Evolutionary conservation across 1,140 invertebrate species (phyloP).

Genomic region (Anthonomus grandis): DNA sequence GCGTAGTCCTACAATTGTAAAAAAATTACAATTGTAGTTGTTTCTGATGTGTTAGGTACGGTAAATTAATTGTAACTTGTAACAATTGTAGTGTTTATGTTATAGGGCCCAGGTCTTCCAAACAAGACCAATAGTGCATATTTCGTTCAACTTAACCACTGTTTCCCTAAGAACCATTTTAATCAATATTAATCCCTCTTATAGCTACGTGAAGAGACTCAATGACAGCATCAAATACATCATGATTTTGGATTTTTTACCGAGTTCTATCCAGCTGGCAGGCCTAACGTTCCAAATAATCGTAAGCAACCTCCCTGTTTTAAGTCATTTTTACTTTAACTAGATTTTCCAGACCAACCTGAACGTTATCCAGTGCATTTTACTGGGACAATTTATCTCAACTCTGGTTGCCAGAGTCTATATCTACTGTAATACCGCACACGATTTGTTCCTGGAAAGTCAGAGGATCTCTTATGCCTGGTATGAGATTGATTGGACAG

Average conservation of each 20-base stretch:
- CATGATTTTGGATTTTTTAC: slow-evolving; percentile 14
- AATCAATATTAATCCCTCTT: no score
- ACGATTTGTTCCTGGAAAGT: not conserved
- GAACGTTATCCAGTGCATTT: slow-evolving; percentile 10
- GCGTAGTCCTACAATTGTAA: no score
- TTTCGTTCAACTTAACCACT: no score
- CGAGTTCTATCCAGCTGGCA: slow-evolving; percentile 16
- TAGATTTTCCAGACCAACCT: slow-evolving; percentile 11
- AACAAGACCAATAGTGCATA: no score
- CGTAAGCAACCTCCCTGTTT: slow-evolving; percentile 1
- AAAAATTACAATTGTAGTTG: no score
- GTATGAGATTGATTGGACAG: slow-evolving; percentile 13
- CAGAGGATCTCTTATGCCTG: not conserved
- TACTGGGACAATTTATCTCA: slow-evolving; percentile 8
- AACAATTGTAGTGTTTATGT: no score
- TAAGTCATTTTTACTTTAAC: not conserved
- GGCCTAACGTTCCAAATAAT: slow-evolving; percentile 12
- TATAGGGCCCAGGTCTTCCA: no score
- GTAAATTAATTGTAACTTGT: no score
- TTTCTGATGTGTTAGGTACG: no score
- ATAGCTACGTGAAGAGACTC: not conserved
- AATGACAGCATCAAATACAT: slow-evolving; percentile 6
- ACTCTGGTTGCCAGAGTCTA: slow-evolving; percentile 9
- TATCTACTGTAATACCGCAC: slow-evolving; percentile 8
- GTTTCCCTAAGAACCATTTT: no score